Evolutionary conservation across 2,797 vertebrate species (phyloP), one percentile per base, ranked within the genome.

Genomic region (Paguma larvata): DNA sequence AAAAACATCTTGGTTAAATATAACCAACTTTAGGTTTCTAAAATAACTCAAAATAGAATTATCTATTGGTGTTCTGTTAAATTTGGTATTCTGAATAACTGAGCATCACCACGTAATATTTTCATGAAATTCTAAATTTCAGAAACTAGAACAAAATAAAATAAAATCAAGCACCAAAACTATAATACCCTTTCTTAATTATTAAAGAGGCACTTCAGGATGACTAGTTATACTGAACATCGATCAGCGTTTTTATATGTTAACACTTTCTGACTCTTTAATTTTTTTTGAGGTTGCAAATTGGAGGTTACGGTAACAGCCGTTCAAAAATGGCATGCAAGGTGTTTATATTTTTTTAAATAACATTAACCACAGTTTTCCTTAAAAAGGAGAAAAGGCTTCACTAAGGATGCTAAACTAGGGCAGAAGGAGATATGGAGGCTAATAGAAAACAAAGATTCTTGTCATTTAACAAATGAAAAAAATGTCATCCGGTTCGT

Each of bases 401-500:
- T 86, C 41, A 46, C 63, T 72, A 95, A 19, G 25, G 34, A 68
- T 38, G 12, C 23, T 83, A n/a, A 18, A 91, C 15, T 48, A 68
- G 16, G 19, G 48, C 30, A 63, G 6, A 30, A 91, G 16, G 16
- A 67, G 9, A 90, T 30, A 4, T 32, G 51, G 53, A 75, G 21
- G 19, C 92, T 86, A 93, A 91, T 59, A 80, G 27, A 30, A 94
- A 93, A 59, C 38, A 92, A 41, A 13, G 27, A 34, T 63, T 96
- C 97, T 89, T 94, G 56, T 88, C 86, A 78, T 53, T 85, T 91
- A 96, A 96, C 73, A 96, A 97, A 94, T 94, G 86, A 94, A 92
- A 85, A n/a, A 95, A 85, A 96, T 93, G 93, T 73, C 89, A 95
- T 51, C 15, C 88, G 82, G 56, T 96, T 97, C 84, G 97, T 94